Conservation (phyloP, 1,140 invertebrate species). For the Sinonovacula constricta region DNA sequence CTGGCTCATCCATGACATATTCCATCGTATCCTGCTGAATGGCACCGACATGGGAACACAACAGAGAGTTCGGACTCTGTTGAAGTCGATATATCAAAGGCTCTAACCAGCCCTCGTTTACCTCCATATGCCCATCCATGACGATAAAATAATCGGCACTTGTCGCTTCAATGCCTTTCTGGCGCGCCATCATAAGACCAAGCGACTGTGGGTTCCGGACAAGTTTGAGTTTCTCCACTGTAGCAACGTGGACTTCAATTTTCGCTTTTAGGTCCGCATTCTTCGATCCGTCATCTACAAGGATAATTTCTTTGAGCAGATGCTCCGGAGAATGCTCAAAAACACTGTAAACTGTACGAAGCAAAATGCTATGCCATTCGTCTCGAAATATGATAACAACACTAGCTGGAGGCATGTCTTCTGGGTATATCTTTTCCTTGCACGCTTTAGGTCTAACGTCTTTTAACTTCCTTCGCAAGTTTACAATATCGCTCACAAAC, state of each 20-base stretch:
- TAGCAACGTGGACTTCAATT: conserved; percentile 19
- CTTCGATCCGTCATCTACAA: conserved; percentile 33
- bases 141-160: conserved; percentile 16
- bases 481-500: conserved; percentile 37
- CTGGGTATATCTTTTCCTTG: conserved; percentile 11
- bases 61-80: conserved; percentile 20
- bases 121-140: conserved; percentile 44
- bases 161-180: conserved; percentile 21
- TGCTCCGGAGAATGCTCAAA: conserved; percentile 75
- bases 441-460: conserved; percentile 22
- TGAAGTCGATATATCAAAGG: conserved; percentile 22
- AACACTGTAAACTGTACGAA: conserved; percentile 34
- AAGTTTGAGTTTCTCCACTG: conserved; percentile 16
- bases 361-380: conserved; percentile 24
- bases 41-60: conserved; percentile 30
- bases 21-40: conserved; percentile 17
- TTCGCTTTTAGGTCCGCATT: conserved; percentile 9
- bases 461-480: conserved; percentile 15
- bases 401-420: conserved; percentile 24
- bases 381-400: conserved; percentile 43
- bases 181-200: conserved; percentile 39
- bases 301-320: conserved; percentile 25
- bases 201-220: background rate
- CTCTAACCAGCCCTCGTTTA: conserved; percentile 24
- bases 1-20: conserved; percentile 9